A percentile compares a stretch with the other conserved stretches of the same genome.
Evolutionary conservation across 2,113 vertebrate species (phyloP).

Genomic region (Apus apus): DNA sequence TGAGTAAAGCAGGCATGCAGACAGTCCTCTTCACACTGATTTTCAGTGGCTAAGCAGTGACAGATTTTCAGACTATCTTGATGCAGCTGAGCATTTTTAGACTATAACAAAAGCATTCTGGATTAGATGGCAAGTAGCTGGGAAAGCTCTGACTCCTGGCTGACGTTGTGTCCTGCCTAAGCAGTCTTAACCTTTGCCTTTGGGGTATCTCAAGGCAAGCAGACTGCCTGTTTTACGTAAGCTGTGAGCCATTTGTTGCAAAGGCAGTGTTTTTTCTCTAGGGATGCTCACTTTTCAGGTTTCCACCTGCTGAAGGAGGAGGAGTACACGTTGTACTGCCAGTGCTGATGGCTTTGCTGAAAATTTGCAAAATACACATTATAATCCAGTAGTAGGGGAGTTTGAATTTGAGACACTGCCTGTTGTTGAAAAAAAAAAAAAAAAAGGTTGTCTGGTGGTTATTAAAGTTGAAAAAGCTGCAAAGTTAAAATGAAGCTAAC

Average conservation of each 20-base stretch:
- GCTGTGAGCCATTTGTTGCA: not conserved
- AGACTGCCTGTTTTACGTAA: not conserved
- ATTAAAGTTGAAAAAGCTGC: not conserved
- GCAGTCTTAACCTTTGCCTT: not conserved
- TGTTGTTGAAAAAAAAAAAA: not conserved
- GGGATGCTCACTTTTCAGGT: not conserved
- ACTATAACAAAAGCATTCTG: not conserved
- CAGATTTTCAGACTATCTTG: not conserved
- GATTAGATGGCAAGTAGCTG: not conserved
- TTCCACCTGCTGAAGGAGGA: not conserved
- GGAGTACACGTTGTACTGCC: not conserved
- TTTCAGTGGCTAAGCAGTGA: not conserved
- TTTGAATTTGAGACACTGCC: not conserved
- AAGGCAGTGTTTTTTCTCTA: not conserved
- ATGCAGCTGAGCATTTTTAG: not conserved
- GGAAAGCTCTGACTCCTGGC: not conserved
- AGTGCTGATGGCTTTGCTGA: not conserved
- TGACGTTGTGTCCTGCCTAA: not conserved
- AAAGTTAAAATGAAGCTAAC: not conserved
- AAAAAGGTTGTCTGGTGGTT: not conserved
- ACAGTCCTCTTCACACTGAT: not conserved
- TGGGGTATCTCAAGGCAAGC: not conserved
- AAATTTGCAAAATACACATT: not conserved
- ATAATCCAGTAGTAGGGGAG: not conserved
- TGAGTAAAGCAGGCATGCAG: not conserved